Conservation (phyloP, 2,888 invertebrate genomes). For the Pediacus dermestoides region DNA sequence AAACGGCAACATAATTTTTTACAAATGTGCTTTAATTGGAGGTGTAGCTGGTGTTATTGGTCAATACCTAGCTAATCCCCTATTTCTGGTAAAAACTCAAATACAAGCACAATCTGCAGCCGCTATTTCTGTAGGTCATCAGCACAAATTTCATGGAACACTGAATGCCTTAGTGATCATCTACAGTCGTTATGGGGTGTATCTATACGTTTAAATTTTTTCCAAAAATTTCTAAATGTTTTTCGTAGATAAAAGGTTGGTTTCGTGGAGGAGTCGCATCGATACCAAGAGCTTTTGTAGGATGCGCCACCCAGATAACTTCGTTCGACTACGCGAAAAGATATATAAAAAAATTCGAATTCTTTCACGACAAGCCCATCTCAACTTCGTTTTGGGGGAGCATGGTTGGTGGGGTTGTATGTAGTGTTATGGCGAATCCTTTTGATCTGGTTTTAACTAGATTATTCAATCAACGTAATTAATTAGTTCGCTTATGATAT, state of each 20-base stretch:
- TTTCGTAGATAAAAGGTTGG: constrained; percentile 55
- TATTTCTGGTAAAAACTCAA: constrained; percentile 81
- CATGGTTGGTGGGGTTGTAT: constrained; percentile 71
- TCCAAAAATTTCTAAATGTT: not conserved
- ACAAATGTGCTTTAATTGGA: constrained; percentile 52
- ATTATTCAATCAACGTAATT: constrained; percentile 81
- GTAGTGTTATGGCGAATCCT: constrained; percentile 76
- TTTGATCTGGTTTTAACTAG: constrained; percentile 85
- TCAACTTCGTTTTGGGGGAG: constrained; percentile 64
- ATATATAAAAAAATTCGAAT: constrained; percentile 44
- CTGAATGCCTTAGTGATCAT: constrained; percentile 53
- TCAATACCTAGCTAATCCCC: constrained; percentile 68
- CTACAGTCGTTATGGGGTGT: constrained; percentile 53
- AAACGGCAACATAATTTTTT: constrained; percentile 52
- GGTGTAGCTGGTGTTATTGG: constrained; percentile 66
- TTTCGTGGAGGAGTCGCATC: constrained; percentile 75
- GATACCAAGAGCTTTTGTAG: constrained; percentile 71
- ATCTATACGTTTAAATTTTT: not conserved
- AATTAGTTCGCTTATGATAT: constrained; percentile 7
- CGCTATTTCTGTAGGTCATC: constrained; percentile 79
- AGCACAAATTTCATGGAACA: constrained; percentile 67
- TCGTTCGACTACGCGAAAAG: constrained; percentile 68
- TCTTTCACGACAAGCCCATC: constrained; percentile 51
- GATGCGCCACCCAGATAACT: constrained; percentile 76
- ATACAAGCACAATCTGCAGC: constrained; percentile 71